Percentiles rank a stretch among this genome's conserved stretches.
Evolutionary conservation across 2,888 invertebrate genomes (phyloP).

Genomic region (Rhyacophila evoluta): DNA sequence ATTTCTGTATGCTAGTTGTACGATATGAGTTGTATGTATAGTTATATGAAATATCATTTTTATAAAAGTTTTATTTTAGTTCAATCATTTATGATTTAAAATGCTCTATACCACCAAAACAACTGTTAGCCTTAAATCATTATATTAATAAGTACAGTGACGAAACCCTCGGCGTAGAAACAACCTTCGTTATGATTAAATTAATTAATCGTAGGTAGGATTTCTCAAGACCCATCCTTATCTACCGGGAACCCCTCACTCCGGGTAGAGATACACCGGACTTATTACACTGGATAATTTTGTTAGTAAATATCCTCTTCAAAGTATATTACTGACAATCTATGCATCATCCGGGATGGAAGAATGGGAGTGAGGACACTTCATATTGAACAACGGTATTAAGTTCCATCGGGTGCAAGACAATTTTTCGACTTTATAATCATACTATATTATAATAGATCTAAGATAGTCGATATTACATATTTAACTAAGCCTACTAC

Average conservation of each 20-base stretch:
- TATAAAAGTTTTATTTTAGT: too few species aligned
- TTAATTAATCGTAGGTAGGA: conserved; percentile 35
- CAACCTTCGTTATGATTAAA: conserved; percentile 12
- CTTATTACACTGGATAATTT: conserved; percentile 33
- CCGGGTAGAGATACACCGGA: conserved; percentile 23
- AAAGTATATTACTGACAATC: background rate
- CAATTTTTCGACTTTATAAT: too few species aligned
- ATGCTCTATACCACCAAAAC: background rate
- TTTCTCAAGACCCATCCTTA: background rate
- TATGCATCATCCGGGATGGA: background rate
- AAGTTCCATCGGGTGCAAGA: too few species aligned
- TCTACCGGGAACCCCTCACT: background rate
- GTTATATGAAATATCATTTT: too few species aligned
- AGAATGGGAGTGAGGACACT: too few species aligned
- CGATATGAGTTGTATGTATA: too few species aligned
- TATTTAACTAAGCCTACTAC: too few species aligned
- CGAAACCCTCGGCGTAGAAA: background rate
- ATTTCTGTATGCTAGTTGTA: too few species aligned
- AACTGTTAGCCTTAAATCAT: background rate
- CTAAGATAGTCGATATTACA: too few species aligned
- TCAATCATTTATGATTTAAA: too few species aligned
- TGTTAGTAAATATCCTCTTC: conserved; percentile 29
- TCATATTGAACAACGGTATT: too few species aligned
- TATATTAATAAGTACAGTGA: background rate
- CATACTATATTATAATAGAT: too few species aligned